A percentile compares a stretch with the other conserved stretches of the same genome.
These are phyloP conservation scores for Hycleus phaleratus DNA, from an alignment of 1,140 invertebrate species.

Conservation along the genomic window DNA sequence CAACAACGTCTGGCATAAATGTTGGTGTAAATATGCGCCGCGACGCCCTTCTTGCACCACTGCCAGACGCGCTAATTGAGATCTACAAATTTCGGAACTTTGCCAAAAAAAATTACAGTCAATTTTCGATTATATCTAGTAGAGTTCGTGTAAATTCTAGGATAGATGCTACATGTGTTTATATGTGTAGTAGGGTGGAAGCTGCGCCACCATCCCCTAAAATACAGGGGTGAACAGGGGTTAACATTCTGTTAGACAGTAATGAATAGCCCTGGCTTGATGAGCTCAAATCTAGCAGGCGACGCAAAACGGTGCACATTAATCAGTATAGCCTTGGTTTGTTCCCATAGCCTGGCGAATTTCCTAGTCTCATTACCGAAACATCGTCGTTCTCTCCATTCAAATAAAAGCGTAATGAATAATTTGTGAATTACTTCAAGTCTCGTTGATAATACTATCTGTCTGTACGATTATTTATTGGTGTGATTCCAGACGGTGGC, in stretches of 20 bases:
- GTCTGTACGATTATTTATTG: no score
- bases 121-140: not conserved
- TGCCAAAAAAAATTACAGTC: not conserved
- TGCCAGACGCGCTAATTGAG: slow-evolving; percentile 10
- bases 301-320: slow-evolving; percentile 32
- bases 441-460: no score
- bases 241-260: slow-evolving; percentile 28
- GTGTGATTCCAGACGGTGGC: no score
- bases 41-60: slow-evolving; percentile 5
- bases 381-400: slow-evolving; percentile 6
- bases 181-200: slow-evolving; percentile 7
- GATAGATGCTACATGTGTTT: not conserved
- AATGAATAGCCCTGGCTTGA: slow-evolving; percentile 33
- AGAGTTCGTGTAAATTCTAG: not conserved
- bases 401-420: slow-evolving; percentile 17
- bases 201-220: not conserved
- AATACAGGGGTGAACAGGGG: slow-evolving; percentile 8
- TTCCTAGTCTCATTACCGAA: slow-evolving; percentile 13
- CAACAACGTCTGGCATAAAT: slow-evolving; percentile 7
- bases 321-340: slow-evolving; percentile 35
- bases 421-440: slow-evolving; percentile 12
- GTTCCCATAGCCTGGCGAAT: slow-evolving; percentile 4
- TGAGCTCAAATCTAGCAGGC: slow-evolving; percentile 33
- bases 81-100: slow-evolving; percentile 8
- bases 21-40: slow-evolving; percentile 3